Base-by-base conservation (phyloP, 2,113 vertebrate genomes). In the Amphilophus citrinellus region DNA sequence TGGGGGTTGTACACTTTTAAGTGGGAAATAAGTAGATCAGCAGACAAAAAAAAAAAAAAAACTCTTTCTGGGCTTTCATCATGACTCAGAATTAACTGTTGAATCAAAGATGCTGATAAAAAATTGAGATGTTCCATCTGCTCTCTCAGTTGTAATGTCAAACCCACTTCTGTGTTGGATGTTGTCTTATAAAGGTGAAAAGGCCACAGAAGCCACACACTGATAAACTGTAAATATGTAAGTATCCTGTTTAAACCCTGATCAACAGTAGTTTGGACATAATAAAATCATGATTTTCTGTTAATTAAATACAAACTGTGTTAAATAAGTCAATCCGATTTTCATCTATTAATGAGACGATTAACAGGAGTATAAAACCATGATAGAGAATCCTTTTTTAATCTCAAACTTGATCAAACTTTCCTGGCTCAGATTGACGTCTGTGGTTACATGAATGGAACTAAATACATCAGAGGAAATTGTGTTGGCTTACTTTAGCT, bases 11-110 rank as follows among this genome's bases (percentile, higher is more conserved):
- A 82, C 61, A 71, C 60, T 85, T 53, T 86, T 62, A 86, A 86
- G 47, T 86, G 87, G 83, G 79, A 76, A 79, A 81, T 71, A 84
- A 86, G 71, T 79, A 81, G 58, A 90, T 71, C 75, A 66, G 63
- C 57, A 89, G 53, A 88, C 65, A 58, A 63, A 83, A 76, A 90
- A 76, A 39, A 39, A 37, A 37, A 37, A 37, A 39, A 39, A 39
- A 39, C 10, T 71, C 73, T 82, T 66, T 50, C 39, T 2, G 5
- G 22, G 77, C 47, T 84, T 88, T 68, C n/a, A 9, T 63, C 77
- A 53, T 60, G 57, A 86, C 44, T 58, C 59, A 15, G 77, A 80
- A n/a, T 61, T 37, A 62, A 65, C 57, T 85, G 44, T 32, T 56
- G 24, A 78, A 32, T 76, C 44, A 39, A 47, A 42, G 57, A 42